Evolutionary conservation across 2,113 vertebrate genomes (phyloP).

Genomic region (Prolemur simus): DNA sequence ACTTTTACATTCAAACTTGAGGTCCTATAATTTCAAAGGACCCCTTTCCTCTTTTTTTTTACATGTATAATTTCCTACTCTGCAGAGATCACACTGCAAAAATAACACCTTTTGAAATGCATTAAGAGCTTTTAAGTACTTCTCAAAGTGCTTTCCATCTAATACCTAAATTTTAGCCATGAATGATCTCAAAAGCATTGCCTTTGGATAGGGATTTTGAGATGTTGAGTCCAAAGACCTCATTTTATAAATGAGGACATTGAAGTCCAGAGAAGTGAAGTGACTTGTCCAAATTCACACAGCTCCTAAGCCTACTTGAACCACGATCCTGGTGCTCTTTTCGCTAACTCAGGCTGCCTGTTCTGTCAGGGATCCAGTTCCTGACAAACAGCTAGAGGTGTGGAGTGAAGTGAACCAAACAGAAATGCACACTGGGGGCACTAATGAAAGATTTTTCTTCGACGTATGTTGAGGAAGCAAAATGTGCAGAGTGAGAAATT

Average conservation of each 20-base stretch:
- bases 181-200: background rate
- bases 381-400: background rate
- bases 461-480: background rate
- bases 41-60: background rate
- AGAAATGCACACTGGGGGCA: fast-evolving
- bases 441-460: background rate
- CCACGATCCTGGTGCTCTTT: background rate
- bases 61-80: background rate
- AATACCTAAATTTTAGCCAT: background rate
- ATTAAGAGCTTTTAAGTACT: conserved; percentile 1
- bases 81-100: background rate
- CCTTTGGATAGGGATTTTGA: background rate
- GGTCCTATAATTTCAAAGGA: background rate
- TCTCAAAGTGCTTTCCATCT: background rate
- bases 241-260: background rate
- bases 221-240: background rate
- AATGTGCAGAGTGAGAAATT: background rate
- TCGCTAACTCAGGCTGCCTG: background rate
- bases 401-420: background rate
- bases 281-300: background rate
- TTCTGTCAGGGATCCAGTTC: background rate
- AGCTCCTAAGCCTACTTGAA: background rate
- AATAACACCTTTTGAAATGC: conserved; percentile 1
- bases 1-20: conserved; percentile 36
- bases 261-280: background rate